Conservation (phyloP, 2,797 vertebrate species). For the Lepilemur septentrionalis region DNA sequence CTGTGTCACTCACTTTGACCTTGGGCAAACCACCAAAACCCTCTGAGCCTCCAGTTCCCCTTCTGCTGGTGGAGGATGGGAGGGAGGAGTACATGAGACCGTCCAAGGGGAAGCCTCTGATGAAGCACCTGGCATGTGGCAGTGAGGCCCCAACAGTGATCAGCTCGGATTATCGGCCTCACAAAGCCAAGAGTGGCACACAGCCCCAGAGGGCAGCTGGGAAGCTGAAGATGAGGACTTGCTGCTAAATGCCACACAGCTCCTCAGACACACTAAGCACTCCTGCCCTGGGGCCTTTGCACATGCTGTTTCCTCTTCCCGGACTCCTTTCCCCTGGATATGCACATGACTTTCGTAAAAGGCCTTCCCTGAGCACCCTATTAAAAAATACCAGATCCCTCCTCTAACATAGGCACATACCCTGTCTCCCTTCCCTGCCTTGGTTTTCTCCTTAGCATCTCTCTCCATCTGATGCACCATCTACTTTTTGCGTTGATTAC, state of each 20-base stretch:
- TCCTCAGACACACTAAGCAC: background rate
- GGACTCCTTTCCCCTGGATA: background rate
- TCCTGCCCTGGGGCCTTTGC: background rate
- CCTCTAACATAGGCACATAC: background rate
- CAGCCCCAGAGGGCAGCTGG: background rate
- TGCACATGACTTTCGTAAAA: background rate
- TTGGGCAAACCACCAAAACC: background rate
- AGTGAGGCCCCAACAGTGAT: background rate
- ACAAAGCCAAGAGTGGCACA: background rate
- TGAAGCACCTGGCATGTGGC: background rate
- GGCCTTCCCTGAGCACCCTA: background rate
- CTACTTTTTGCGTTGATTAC: background rate
- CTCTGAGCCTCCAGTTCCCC: background rate
- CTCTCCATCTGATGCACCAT: background rate
- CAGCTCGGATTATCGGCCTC: background rate
- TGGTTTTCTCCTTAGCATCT: background rate
- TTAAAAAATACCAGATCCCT: background rate
- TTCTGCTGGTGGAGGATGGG: background rate
- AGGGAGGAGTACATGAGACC: background rate
- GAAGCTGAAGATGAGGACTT: background rate
- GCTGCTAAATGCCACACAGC: background rate
- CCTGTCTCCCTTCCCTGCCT: background rate
- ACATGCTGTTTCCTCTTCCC: background rate
- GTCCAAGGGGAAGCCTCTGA: background rate
- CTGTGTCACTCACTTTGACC: background rate